phyloP scores from a whole-genome alignment of 2,888 invertebrate genomes.

The Tipula confusa region DNA sequence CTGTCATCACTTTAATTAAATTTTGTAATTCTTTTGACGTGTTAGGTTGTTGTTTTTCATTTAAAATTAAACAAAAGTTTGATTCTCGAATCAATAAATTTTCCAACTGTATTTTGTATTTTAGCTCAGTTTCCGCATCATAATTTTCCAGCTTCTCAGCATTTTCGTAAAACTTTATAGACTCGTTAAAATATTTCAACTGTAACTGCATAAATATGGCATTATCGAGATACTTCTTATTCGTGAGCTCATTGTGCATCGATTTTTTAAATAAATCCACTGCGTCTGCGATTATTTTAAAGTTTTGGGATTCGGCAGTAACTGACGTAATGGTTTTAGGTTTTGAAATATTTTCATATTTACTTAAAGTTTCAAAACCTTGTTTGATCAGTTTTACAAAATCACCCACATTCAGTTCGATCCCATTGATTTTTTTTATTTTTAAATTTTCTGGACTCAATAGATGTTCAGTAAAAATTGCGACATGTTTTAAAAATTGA shows the following conservation, averaged over 20 bases:
- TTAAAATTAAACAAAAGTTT: background rate
- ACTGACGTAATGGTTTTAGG: conserved; percentile 30
- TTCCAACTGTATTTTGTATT: background rate
- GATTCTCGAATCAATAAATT: background rate
- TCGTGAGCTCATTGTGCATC: background rate
- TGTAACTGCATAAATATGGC: background rate
- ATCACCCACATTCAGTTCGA: conserved; percentile 14
- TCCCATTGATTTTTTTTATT: conserved; percentile 31
- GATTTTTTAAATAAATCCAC: background rate
- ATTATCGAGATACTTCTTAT: background rate
- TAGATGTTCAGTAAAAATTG: background rate
- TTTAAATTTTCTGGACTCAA: conserved; percentile 28
- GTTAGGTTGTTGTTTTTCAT: background rate
- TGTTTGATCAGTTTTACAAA: conserved; percentile 13
- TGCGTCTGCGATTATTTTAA: background rate
- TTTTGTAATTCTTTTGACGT: background rate
- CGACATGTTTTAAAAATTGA: conserved; percentile 30
- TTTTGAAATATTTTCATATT: conserved; percentile 31
- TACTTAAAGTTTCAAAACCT: conserved; percentile 31
- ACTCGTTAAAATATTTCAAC: background rate
- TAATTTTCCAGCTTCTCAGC: background rate
- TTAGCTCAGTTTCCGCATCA: background rate
- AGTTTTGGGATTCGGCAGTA: background rate
- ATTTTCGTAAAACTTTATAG: background rate
- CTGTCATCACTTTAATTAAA: background rate